Percentiles rank a stretch among this genome's conserved stretches.
These are phyloP conservation scores for Hylaeus volcanicus DNA, from an alignment of 1,140 invertebrate species.

Conservation along the genomic window DNA sequence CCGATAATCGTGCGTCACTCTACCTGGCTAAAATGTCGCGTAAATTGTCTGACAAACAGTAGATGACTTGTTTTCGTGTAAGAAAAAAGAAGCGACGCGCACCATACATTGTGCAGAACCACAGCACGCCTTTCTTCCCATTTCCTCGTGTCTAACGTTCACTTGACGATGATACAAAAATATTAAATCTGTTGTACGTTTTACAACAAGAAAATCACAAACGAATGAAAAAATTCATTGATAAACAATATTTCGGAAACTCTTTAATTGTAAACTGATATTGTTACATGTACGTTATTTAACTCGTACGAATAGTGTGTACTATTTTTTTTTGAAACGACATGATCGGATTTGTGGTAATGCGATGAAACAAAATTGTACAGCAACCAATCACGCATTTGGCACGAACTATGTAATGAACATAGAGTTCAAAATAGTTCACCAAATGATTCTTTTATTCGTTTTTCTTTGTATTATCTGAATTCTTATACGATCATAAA, in stretches of 20 bases:
- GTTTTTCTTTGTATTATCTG: background rate
- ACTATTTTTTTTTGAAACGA: slow-evolving; percentile 46
- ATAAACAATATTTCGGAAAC: background rate
- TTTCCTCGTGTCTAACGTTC: slow-evolving; percentile 21
- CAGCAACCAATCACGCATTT: slow-evolving; percentile 19
- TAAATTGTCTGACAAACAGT: slow-evolving; percentile 38
- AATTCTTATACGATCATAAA: background rate
- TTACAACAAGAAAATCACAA: background rate
- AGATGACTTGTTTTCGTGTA: slow-evolving; percentile 36
- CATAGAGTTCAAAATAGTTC: slow-evolving; percentile 14
- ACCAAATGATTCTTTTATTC: background rate
- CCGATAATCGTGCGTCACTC: slow-evolving; percentile 1
- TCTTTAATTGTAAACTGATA: slow-evolving; percentile 20
- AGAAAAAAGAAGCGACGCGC: slow-evolving; percentile 52
- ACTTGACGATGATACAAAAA: background rate
- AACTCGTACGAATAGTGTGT: slow-evolving; percentile 6
- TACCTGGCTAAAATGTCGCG: slow-evolving; percentile 35
- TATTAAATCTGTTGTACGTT: background rate
- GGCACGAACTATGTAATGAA: slow-evolving; percentile 14
- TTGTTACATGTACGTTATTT: slow-evolving; percentile 6
- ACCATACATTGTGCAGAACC: slow-evolving; percentile 39
- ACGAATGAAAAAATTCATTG: background rate
- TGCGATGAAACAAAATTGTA: slow-evolving; percentile 31
- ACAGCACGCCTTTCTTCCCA: slow-evolving; percentile 48
- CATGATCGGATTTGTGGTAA: slow-evolving; percentile 35